Conservation (phyloP, 2,113 vertebrate species). For the Pholis gunnellus region DNA sequence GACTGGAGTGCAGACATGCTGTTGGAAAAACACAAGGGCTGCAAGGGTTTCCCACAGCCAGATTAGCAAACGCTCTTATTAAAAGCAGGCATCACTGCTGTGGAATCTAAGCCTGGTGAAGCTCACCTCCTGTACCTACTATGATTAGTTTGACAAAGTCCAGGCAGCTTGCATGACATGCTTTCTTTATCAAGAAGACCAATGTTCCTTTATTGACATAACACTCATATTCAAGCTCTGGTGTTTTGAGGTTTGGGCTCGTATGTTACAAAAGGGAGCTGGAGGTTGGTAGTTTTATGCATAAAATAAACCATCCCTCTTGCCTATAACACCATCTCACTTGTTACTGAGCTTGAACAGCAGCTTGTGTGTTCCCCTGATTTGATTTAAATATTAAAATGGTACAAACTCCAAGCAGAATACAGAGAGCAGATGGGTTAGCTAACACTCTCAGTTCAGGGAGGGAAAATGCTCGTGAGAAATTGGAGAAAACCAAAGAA, state of each 20-base stretch:
- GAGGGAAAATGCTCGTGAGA: slow-evolving; percentile 14
- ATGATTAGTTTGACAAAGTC: slow-evolving; percentile 66
- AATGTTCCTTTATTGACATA: slow-evolving; percentile 50
- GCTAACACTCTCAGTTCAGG: slow-evolving; percentile 15
- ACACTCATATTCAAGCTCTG: slow-evolving; percentile 36
- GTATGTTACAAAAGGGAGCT: slow-evolving; percentile 13
- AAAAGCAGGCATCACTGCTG: slow-evolving; percentile 57
- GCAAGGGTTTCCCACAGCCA: slow-evolving; percentile 43
- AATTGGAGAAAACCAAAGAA: slow-evolving; percentile 32
- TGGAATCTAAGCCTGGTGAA: slow-evolving; percentile 66
- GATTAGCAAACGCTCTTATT: slow-evolving; percentile 66
- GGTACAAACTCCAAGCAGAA: slow-evolving; percentile 35
- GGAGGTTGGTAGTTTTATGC: slow-evolving; percentile 14
- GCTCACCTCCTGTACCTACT: slow-evolving; percentile 49
- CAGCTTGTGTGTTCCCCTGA: slow-evolving; percentile 50
- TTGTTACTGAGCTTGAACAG: slow-evolving; percentile 42
- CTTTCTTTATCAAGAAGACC: slow-evolving; percentile 45
- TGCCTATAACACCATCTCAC: background rate
- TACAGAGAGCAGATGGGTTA: slow-evolving; percentile 18
- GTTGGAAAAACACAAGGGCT: slow-evolving; percentile 54
- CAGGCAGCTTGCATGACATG: slow-evolving; percentile 43
- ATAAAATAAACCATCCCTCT: slow-evolving; percentile 9
- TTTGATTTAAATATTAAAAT: slow-evolving; percentile 44
- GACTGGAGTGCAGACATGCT: slow-evolving; percentile 48
- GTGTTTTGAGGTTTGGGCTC: slow-evolving; percentile 31